These are phyloP conservation scores for Hemiprocne comata DNA, from an alignment of 2,113 vertebrate species.

Conservation along the genomic window DNA sequence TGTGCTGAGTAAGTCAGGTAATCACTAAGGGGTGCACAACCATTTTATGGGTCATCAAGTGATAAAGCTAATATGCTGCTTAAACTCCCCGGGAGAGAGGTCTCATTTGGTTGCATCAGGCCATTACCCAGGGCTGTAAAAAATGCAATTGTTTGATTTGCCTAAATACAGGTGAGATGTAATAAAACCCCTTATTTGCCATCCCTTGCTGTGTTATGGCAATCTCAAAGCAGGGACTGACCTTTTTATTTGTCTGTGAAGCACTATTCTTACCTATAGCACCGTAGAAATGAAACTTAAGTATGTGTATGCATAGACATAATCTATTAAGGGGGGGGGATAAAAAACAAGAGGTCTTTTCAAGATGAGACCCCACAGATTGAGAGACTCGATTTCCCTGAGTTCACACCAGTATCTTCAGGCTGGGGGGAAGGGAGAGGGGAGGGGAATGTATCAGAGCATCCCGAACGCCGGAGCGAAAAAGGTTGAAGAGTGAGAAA, in stretches of 20 bases:
- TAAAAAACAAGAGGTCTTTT: background rate
- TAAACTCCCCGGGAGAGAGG: slow-evolving; percentile 52
- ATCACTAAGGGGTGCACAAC: slow-evolving; percentile 72
- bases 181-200: slow-evolving; percentile 55
- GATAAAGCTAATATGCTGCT: slow-evolving; percentile 57
- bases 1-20: slow-evolving; percentile 72
- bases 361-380: background rate
- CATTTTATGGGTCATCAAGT: slow-evolving; percentile 74
- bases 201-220: slow-evolving; percentile 52
- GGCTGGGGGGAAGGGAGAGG: background rate
- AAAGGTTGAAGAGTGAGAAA: slow-evolving; percentile 49
- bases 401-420: background rate
- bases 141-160: slow-evolving; percentile 66
- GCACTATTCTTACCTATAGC: background rate
- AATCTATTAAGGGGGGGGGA: background rate
- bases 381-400: background rate
- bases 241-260: slow-evolving; percentile 43
- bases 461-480: background rate
- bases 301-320: background rate
- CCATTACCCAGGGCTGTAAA: slow-evolving; percentile 54
- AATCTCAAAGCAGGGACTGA: slow-evolving; percentile 24
- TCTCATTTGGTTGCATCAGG: slow-evolving; percentile 25
- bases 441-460: background rate
- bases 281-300: slow-evolving; percentile 32
- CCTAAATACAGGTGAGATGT: slow-evolving; percentile 66